Evolutionary conservation across 2,113 vertebrate genomes (phyloP).

Genomic region (Alosa alosa): DNA sequence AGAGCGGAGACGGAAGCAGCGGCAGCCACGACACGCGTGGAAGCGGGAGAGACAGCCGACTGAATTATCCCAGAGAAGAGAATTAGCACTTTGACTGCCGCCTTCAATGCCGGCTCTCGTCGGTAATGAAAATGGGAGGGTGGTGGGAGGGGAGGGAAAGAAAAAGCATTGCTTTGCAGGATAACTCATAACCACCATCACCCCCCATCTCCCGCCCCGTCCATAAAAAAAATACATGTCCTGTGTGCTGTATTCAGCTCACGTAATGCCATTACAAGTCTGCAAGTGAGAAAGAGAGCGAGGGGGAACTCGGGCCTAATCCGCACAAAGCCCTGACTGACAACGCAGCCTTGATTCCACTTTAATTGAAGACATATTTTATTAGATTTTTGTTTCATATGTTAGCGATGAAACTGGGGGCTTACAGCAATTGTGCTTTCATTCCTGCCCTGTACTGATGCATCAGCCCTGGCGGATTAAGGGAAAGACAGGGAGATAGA

Average conservation of each 20-base stretch:
- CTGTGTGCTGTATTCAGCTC: constrained; percentile 54
- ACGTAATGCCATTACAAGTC: constrained; percentile 34
- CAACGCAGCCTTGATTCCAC: constrained; percentile 48
- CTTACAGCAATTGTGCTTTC: constrained; percentile 43
- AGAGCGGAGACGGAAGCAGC: neutral
- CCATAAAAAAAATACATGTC: neutral
- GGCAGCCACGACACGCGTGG: neutral
- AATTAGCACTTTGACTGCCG: constrained; percentile 11
- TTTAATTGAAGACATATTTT: constrained; percentile 58
- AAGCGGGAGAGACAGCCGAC: neutral
- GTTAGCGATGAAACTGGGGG: constrained; percentile 34
- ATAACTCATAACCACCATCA: neutral
- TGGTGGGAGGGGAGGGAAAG: neutral
- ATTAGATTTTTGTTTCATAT: constrained; percentile 49
- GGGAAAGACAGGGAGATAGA: constrained; percentile 15
- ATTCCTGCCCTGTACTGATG: constrained; percentile 32
- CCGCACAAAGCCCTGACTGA: constrained; percentile 45
- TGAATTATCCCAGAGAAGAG: neutral
- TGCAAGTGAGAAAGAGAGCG: constrained; percentile 20
- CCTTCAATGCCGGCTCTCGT: neutral
- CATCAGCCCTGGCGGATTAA: constrained; percentile 43
- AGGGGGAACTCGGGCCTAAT: constrained; percentile 45
- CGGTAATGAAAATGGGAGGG: neutral
- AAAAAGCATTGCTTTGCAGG: neutral
- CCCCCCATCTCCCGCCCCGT: too few relatives aligned